A percentile compares a stretch with the other conserved stretches of the same genome.
These are phyloP conservation scores for Mechanitis mazaeus DNA, from an alignment of 2,888 invertebrate genomes.

Conservation along the genomic window DNA sequence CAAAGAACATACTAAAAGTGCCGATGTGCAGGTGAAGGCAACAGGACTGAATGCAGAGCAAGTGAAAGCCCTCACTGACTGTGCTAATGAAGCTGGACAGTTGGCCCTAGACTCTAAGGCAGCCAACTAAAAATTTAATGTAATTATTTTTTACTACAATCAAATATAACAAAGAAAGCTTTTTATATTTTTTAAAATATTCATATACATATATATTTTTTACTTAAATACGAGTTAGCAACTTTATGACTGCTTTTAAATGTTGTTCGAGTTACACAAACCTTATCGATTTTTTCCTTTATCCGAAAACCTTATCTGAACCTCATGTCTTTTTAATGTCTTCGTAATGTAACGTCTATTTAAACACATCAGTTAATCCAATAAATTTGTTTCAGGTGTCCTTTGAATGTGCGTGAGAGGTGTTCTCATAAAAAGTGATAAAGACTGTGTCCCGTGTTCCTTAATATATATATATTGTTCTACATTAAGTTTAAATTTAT, in stretches of 20 bases:
- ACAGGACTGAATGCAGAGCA: conserved; percentile 66
- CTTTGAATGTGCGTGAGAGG: conserved; percentile 59
- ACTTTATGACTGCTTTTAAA: neutral
- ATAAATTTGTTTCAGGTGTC: conserved; percentile 69
- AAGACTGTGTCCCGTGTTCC: conserved; percentile 76
- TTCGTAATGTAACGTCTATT: conserved; percentile 1
- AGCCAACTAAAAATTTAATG: conserved; percentile 57
- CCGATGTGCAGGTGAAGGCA: conserved; percentile 70
- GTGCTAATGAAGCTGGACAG: conserved; percentile 70
- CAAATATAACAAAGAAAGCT: too few relatives aligned
- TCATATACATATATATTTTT: neutral
- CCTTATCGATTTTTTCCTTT: conserved; percentile 24
- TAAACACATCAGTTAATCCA: conserved; percentile 11
- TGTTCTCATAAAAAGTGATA: conserved; percentile 63
- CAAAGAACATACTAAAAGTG: conserved; percentile 68
- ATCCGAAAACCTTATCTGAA: conserved; percentile 7
- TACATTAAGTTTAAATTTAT: conserved; percentile 49
- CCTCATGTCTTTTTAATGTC: conserved; percentile 1
- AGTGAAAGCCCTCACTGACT: conserved; percentile 69
- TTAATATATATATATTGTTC: conserved; percentile 56
- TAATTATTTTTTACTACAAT: conserved; percentile 35
- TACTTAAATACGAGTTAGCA: conserved; percentile 3
- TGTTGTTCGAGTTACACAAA: conserved; percentile 41
- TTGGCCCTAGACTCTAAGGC: conserved; percentile 69
- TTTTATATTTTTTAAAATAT: too few relatives aligned